These are phyloP conservation scores for Brevipalpus yothersi DNA, from an alignment of 1,140 invertebrate genomes.

Conservation along the genomic window DNA sequence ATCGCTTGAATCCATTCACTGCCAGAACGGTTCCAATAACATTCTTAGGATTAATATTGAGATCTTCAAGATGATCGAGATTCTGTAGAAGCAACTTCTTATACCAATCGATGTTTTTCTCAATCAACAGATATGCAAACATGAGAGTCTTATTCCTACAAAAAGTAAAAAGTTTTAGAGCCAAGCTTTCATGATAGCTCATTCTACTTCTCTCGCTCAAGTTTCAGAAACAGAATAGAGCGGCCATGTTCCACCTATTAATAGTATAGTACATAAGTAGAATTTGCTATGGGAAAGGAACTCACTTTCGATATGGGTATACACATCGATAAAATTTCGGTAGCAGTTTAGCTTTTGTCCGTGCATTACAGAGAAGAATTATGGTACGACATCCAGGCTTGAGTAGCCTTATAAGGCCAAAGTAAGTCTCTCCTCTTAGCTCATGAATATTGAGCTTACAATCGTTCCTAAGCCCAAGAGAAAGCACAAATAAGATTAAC, in stretches of 20 bases:
- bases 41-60: constrained; percentile 83
- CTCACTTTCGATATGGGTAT: constrained; percentile 78
- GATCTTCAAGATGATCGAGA: constrained; percentile 43
- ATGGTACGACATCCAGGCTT: constrained; percentile 88
- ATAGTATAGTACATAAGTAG: not conserved
- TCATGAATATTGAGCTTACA: constrained; percentile 51
- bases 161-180: constrained; percentile 9
- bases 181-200: constrained; percentile 3
- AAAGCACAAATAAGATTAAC: not conserved
- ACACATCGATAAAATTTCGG: constrained; percentile 74
- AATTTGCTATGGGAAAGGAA: not conserved
- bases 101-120: constrained; percentile 77
- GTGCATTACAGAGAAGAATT: constrained; percentile 61
- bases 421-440: constrained; percentile 76
- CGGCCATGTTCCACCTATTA: not conserved
- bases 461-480: constrained; percentile 8
- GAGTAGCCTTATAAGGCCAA: constrained; percentile 65
- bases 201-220: not conserved
- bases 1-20: constrained; percentile 80
- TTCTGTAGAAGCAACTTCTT: constrained; percentile 58
- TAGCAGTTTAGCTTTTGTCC: constrained; percentile 57
- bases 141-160: constrained; percentile 69
- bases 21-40: constrained; percentile 89
- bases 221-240: not conserved
- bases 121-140: constrained; percentile 74